phyloP scores from a whole-genome alignment of 2,113 vertebrate species.

The Ploceus nigricollis region DNA sequence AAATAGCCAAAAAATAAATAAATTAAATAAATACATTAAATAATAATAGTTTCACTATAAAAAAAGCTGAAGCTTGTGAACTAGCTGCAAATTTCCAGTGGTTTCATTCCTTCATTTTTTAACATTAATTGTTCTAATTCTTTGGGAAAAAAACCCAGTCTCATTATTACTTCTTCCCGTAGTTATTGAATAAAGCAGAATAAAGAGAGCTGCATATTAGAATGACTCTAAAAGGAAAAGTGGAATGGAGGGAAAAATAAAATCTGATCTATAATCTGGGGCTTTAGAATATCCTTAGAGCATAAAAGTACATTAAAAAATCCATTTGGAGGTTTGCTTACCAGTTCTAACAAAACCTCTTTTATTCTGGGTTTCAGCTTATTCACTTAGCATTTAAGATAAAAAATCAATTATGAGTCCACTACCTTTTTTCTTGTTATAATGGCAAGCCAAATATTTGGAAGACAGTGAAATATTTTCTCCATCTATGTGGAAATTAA shows the following conservation, averaged over 20 bases:
- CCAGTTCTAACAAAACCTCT: rapidly evolving
- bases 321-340: background rate
- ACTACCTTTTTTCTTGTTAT: background rate
- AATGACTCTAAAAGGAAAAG: background rate
- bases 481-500: background rate
- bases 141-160: background rate
- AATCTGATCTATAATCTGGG: background rate
- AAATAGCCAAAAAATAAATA: background rate
- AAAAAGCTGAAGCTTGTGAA: background rate
- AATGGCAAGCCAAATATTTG: background rate
- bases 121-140: background rate
- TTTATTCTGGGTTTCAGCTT: background rate
- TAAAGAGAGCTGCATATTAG: background rate
- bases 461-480: background rate
- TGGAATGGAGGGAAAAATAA: background rate
- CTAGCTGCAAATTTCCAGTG: background rate
- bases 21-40: background rate
- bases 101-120: background rate
- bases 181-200: background rate
- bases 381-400: background rate
- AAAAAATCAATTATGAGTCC: background rate
- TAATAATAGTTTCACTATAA: background rate
- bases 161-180: background rate
- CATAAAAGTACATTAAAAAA: background rate
- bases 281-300: background rate